A percentile compares a stretch with the other conserved stretches of the same genome.
These are phyloP conservation scores for Periphyllus acericola DNA, from an alignment of 2,888 invertebrate species.

Conservation along the genomic window DNA sequence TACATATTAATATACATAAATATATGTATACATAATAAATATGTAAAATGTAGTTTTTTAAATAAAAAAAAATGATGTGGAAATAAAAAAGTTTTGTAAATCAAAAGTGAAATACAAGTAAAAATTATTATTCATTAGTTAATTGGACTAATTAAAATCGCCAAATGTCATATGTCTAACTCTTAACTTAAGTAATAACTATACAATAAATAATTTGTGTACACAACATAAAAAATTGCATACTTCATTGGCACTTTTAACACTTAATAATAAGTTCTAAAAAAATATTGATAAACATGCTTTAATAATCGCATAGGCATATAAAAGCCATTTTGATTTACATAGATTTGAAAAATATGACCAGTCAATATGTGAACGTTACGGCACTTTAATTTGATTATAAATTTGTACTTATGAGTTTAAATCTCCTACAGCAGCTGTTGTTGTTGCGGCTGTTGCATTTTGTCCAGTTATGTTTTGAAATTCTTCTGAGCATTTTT, in stretches of 20 bases:
- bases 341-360: constrained; percentile 46
- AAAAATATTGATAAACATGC: constrained; percentile 39
- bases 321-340: constrained; percentile 50
- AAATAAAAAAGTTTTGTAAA: constrained; percentile 28
- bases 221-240: constrained; percentile 52
- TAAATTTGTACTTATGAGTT: constrained; percentile 54
- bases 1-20: background rate
- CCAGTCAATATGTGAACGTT: constrained; percentile 58
- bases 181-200: constrained; percentile 45
- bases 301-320: constrained; percentile 25
- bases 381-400: constrained; percentile 54
- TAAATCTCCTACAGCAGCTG: constrained; percentile 51
- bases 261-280: constrained; percentile 42
- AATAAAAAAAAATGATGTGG: constrained; percentile 1
- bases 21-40: background rate
- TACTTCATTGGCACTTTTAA: constrained; percentile 60
- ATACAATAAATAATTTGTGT: constrained; percentile 55
- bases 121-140: constrained; percentile 52
- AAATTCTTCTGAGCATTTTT: constrained; percentile 66
- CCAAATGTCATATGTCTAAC: constrained; percentile 42
- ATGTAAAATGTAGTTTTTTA: background rate
- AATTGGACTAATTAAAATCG: constrained; percentile 62
- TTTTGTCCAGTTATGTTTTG: constrained; percentile 52
- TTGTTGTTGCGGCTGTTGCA: constrained; percentile 31
- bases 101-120: constrained; percentile 47